Evolutionary conservation across 2,113 vertebrate species (phyloP).

Genomic region (Stomatorhinus ivindoensis): DNA sequence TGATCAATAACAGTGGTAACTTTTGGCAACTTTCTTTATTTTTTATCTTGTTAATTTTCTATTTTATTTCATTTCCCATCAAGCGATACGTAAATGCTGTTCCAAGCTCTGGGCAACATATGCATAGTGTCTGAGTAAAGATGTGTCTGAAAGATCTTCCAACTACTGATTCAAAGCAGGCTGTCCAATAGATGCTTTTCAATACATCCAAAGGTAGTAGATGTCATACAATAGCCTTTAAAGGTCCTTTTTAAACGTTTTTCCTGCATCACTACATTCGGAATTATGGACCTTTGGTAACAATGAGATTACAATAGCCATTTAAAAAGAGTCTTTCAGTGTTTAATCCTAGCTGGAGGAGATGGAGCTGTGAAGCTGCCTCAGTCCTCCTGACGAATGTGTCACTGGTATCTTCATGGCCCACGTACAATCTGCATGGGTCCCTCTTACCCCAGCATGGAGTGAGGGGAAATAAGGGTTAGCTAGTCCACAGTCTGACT

Average conservation of each 20-base stretch:
- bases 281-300: neutral
- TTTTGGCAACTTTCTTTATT: neutral
- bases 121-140: neutral
- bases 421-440: neutral
- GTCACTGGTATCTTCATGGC: neutral
- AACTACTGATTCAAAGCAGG: neutral
- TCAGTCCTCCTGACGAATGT: neutral
- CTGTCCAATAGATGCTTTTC: neutral
- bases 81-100: neutral
- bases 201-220: neutral
- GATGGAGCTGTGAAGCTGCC: neutral
- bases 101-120: neutral
- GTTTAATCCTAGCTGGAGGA: slow-evolving; percentile 11
- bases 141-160: neutral
- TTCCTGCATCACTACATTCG: neutral
- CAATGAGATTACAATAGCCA: neutral
- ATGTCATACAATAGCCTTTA: neutral
- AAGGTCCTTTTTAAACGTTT: neutral
- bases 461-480: too few relatives aligned
- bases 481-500: neutral
- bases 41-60: too few relatives aligned
- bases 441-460: neutral
- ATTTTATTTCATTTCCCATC: neutral
- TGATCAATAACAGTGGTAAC: neutral
- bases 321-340: neutral